Evolutionary conservation across 2,113 vertebrate genomes (phyloP).

Genomic region (Anas platyrhynchos): DNA sequence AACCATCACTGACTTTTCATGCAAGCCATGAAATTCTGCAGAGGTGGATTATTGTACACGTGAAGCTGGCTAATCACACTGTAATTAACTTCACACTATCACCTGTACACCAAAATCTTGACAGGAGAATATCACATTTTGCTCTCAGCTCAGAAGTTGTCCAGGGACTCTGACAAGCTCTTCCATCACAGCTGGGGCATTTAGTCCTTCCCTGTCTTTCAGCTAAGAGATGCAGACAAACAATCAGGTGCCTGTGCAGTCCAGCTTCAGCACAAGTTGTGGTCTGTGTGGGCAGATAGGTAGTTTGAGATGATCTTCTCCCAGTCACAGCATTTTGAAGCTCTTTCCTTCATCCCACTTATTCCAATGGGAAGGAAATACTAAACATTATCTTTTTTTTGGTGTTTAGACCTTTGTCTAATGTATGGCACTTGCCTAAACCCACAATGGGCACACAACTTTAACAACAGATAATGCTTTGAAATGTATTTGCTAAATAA

Average conservation of each 20-base stretch:
- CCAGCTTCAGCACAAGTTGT: background rate
- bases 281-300: background rate
- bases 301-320: background rate
- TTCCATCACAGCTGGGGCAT: background rate
- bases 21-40: background rate
- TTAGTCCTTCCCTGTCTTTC: background rate
- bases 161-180: background rate
- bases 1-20: background rate
- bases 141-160: background rate
- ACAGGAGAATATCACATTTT: background rate
- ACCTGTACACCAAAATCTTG: background rate
- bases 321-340: background rate
- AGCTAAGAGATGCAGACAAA: background rate
- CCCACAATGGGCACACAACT: background rate
- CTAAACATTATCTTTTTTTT: background rate
- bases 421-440: background rate
- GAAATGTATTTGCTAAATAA: background rate
- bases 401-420: background rate
- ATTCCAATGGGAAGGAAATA: background rate
- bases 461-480: background rate
- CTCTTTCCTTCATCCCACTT: background rate
- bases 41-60: accelerated
- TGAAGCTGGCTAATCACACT: background rate
- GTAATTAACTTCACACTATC: background rate
- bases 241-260: background rate